Evolutionary conservation across 2,888 invertebrate species (phyloP), one percentile per base, ranked within the genome.

Genomic region (Standfussiana lucernea): DNA sequence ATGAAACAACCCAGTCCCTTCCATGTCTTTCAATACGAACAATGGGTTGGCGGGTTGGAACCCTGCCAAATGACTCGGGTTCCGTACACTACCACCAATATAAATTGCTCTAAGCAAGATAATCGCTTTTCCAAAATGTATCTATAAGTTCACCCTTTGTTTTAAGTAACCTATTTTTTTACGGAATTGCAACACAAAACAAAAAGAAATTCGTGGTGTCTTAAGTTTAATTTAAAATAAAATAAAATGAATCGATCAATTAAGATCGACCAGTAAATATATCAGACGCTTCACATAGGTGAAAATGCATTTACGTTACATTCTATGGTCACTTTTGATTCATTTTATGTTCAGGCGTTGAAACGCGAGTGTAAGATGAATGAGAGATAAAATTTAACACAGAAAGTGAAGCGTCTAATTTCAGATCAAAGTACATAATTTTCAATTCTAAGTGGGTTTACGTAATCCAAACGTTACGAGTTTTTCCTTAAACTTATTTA

Each of bases 1-100:
- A 64, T 66, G 78, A 80, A 83, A 79, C 81, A 82, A 72, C 74
- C 67, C 67, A 37, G 71, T 67, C 64, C 80, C 85, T 72, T 70
- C 75, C 80, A 71, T 78, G 73, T 82, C 80, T 85, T 89, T 80
- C 85, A 84, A 69, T 78, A 75, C 72, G 74, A 75, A 64, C 69
- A 87, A 89, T 86, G 73, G 80, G n/a, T n/a, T n/a, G n/a, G n/a
- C n/a, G n/a, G 32, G 72, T 64, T 89, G 90, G 90, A 83, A 42
- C 74, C 61, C 64, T 80, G 90, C 90, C 90, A 89, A 90, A 86
- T 84, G 75, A 83, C 82, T 76, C 73, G 72, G 75, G 71, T 24
- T 67, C 40, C 62, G 66, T 68, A 71, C 71, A 56, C 56, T 42
- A 80, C 45, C 50, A 56, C 79, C 75, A 42, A 79, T 79, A 75